Base-by-base conservation (phyloP, 2,888 invertebrate genomes). In the Patella caerulea region DNA sequence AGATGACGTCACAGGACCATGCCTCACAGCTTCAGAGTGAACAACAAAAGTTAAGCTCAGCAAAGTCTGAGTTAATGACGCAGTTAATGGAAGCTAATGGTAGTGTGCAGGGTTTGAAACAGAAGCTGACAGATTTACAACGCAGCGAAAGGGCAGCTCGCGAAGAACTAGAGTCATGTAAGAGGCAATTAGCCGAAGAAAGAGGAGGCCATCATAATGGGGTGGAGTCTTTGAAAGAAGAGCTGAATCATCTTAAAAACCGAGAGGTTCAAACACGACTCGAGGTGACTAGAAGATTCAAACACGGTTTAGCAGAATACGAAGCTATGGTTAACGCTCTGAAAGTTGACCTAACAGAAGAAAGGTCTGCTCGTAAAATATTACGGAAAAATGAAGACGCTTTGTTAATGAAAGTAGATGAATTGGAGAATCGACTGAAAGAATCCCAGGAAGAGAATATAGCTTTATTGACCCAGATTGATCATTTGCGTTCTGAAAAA, bases 11-110 rank as follows among this genome's bases (percentile, higher is more conserved):
- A 29, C 90, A 89, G 80, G 88, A 88, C 71, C 89, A 90, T 75
- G 84, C 89, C 17, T 85, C 86, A 53, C 88, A 88, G 78, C 83
- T 90, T 74, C 86, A 90, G 90, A 87, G 86, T 82, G 89, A 90
- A 75, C 76, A 89, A 29, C 88, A 89, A 76, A 89, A 90, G 74
- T 79, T 88, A 72, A 88, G 88, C 79, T 80, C 85, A 29, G 81
- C 86, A 52, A 89, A 89, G 79, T 88, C 87, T 19, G 88, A 88
- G 75, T 78, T 89, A 24, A 86, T 89, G 19, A 83, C 86, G 17
- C 88, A 89, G 77, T 80, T 89, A 70, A 86, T 88, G 2, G 89
- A 90, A 73, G 81, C 87, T 65, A 86, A 87, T 74, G 87, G 85
- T 29, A 86, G 84, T 75, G 24, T 72, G 45, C 76, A 89, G 88